A percentile compares a stretch with the other conserved stretches of the same genome.
Conservation (phyloP, 2,888 invertebrate genomes). For the Cosmia trapezina region DNA sequence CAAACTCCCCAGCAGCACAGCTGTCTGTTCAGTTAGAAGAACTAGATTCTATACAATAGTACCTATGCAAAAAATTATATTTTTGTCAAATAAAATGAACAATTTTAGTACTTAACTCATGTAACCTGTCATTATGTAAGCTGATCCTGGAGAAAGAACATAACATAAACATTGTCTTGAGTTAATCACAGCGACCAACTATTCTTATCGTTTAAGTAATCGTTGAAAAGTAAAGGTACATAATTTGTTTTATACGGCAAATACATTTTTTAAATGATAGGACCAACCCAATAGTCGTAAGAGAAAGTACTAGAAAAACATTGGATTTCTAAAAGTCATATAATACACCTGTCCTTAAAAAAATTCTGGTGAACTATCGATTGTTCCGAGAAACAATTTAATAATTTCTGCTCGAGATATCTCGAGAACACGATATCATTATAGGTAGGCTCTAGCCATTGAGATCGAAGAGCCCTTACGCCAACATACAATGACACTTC, state of each 20-base stretch:
- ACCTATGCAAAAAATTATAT: no score
- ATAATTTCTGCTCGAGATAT: slow-evolving; percentile 48
- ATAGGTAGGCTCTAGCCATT: slow-evolving; percentile 60
- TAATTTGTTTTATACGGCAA: background rate
- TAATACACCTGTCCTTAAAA: background rate
- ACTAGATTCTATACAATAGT: no score
- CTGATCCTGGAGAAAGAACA: no score
- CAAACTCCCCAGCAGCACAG: no score
- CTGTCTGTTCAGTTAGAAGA: no score
- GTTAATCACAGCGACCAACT: no score
- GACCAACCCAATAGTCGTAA: background rate
- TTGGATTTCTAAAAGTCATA: background rate
- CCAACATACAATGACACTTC: slow-evolving; percentile 58
- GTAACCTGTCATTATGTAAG: no score
- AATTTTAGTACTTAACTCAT: no score
- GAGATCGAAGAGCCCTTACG: slow-evolving; percentile 56
- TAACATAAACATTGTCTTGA: no score
- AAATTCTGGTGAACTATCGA: slow-evolving; percentile 24
- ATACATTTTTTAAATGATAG: background rate
- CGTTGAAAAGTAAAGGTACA: no score
- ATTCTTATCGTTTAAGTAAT: no score
- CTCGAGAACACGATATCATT: slow-evolving; percentile 55
- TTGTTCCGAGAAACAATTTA: slow-evolving; percentile 54
- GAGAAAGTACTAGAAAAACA: background rate
- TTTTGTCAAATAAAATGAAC: no score